phyloP scores from a whole-genome alignment of 2,797 vertebrate genomes.

The Sciaenops ocellatus region DNA sequence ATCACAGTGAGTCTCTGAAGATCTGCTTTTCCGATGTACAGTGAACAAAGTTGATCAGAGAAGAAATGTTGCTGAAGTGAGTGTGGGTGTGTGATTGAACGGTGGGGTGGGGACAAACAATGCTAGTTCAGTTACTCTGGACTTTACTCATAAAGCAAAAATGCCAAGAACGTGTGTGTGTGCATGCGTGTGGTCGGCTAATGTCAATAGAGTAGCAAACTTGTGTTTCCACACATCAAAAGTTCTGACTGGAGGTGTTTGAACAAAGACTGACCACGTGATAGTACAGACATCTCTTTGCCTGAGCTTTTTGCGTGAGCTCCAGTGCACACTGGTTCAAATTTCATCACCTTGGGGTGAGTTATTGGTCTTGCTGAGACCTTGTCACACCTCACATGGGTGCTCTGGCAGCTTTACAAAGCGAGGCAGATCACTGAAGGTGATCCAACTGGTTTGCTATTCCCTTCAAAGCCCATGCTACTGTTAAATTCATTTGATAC shows the following conservation, averaged over 20 bases:
- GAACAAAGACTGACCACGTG: not conserved
- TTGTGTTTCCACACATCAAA: conserved; percentile 4
- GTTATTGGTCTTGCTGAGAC: not conserved
- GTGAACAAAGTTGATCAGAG: not conserved
- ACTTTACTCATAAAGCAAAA: conserved; percentile 54
- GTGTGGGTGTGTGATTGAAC: conserved; percentile 27
- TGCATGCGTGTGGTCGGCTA: not conserved
- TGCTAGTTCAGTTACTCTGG: conserved; percentile 49
- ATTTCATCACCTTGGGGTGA: conserved; percentile 52
- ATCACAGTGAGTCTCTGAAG: not conserved
- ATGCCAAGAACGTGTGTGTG: conserved; percentile 48
- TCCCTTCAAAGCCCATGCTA: conserved; percentile 17
- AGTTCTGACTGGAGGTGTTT: conserved; percentile 4
- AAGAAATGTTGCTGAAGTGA: conserved; percentile 8
- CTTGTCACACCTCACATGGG: conserved; percentile 39
- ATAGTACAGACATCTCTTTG: not conserved
- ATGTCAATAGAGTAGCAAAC: conserved; percentile 7
- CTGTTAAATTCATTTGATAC: conserved; percentile 34
- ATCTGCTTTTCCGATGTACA: not conserved
- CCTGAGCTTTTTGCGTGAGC: not conserved
- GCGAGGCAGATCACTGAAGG: conserved; percentile 20
- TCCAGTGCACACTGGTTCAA: conserved; percentile 20
- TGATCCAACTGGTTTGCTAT: conserved; percentile 45
- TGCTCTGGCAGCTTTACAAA: conserved; percentile 54
- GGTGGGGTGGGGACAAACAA: conserved; percentile 43